phyloP scores from a whole-genome alignment of 2,113 vertebrate genomes.

The Ailuropoda melanoleuca region DNA sequence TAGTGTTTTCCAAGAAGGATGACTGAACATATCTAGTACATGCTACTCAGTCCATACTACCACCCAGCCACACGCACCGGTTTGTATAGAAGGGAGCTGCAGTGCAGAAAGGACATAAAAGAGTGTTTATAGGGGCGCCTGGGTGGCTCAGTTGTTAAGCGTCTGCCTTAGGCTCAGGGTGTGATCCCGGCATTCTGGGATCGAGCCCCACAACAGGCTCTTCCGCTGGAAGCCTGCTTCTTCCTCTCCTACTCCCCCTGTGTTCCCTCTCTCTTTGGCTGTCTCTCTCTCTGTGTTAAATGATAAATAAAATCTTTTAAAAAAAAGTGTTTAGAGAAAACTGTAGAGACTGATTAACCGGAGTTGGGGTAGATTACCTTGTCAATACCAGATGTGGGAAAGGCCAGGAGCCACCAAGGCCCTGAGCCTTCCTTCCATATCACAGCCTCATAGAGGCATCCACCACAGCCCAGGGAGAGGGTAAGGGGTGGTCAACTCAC shows the following conservation, averaged over 20 bases:
- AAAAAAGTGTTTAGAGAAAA: background rate
- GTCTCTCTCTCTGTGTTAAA: too few species aligned
- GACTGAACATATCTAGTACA: background rate
- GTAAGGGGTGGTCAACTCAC: background rate
- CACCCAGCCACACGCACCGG: background rate
- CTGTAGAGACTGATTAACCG: background rate
- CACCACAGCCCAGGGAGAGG: background rate
- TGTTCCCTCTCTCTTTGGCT: too few species aligned
- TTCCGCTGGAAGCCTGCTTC: too few species aligned
- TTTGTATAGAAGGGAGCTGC: background rate
- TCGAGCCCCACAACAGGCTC: too few species aligned
- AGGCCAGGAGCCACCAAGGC: background rate
- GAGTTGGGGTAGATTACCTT: background rate
- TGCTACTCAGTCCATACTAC: background rate
- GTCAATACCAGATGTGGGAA: background rate
- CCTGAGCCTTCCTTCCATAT: background rate
- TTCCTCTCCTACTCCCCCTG: too few species aligned
- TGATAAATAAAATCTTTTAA: too few species aligned
- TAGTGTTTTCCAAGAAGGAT: background rate
- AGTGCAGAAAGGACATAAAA: background rate
- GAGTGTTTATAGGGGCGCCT: too few species aligned
- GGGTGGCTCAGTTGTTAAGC: too few species aligned
- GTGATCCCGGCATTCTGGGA: too few species aligned
- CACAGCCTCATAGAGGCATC: background rate
- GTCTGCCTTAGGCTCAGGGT: too few species aligned